Evolutionary conservation across 2,113 vertebrate genomes (phyloP).

Genomic region (Erinaceus europaeus): DNA sequence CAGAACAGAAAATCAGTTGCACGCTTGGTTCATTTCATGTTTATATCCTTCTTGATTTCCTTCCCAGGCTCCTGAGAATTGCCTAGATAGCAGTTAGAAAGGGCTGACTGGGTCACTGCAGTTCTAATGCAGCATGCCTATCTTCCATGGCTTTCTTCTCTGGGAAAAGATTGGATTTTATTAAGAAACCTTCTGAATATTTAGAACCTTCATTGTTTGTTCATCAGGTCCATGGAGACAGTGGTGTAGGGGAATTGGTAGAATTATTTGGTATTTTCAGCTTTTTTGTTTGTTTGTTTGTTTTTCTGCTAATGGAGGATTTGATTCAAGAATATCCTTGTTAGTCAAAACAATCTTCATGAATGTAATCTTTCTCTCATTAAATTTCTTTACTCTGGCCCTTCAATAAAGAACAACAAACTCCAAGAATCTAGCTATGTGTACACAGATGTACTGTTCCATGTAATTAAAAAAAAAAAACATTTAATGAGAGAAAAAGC

Average conservation of each 20-base stretch:
- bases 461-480: background rate
- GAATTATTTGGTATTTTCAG: slow-evolving; percentile 71
- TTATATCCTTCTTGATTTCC: slow-evolving; percentile 69
- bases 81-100: slow-evolving; percentile 67
- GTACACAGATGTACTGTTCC: background rate
- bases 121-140: slow-evolving; percentile 60
- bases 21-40: slow-evolving; percentile 54
- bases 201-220: slow-evolving; percentile 64
- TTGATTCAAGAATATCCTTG: slow-evolving; percentile 42
- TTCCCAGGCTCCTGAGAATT: slow-evolving; percentile 72
- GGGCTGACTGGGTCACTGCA: slow-evolving; percentile 51
- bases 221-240: background rate
- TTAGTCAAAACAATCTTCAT: slow-evolving; percentile 36
- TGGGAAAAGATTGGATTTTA: slow-evolving; percentile 62
- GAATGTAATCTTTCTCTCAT: background rate
- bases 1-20: slow-evolving; percentile 57
- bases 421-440: background rate
- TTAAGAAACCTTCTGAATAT: slow-evolving; percentile 75
- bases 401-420: background rate
- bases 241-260: slow-evolving; percentile 49
- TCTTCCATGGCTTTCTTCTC: slow-evolving; percentile 68
- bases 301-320: slow-evolving; percentile 57
- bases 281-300: no score
- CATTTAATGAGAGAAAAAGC: background rate
- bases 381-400: background rate